Percentiles rank a stretch among this genome's conserved stretches.
These are phyloP conservation scores for Bagarius yarrelli DNA, from an alignment of 2,113 vertebrate species.

Conservation along the genomic window DNA sequence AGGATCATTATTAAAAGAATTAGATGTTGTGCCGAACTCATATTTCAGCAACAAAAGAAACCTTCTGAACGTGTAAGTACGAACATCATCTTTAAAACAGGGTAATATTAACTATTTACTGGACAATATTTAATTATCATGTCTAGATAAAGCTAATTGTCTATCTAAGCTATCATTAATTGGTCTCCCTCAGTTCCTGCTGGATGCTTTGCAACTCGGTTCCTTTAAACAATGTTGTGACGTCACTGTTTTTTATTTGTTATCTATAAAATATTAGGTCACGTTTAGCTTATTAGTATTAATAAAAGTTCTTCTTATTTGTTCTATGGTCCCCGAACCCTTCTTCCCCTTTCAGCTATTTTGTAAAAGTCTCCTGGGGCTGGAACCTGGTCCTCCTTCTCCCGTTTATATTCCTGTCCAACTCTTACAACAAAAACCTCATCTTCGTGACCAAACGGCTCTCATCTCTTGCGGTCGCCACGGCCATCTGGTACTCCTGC, in stretches of 20 bases:
- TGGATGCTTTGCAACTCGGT: too few species aligned
- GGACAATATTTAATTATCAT: too few species aligned
- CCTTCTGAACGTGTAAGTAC: conserved; percentile 84
- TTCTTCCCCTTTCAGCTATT: conserved; percentile 77
- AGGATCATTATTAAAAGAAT: conserved; percentile 79
- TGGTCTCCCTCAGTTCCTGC: too few species aligned
- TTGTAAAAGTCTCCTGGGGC: conserved; percentile 93
- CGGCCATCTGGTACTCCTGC: conserved; percentile 81
- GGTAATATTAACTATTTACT: too few species aligned
- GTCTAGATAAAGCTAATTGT: not conserved
- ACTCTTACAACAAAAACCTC: conserved; percentile 62
- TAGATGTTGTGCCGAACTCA: conserved; percentile 74
- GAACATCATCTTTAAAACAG: not conserved
- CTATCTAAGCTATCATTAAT: too few species aligned
- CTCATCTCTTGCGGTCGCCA: conserved; percentile 78
- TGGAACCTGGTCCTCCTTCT: conserved; percentile 89
- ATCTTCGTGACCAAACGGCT: conserved; percentile 72
- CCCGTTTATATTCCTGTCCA: conserved; percentile 85
- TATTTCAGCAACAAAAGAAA: conserved; percentile 86
- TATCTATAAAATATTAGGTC: not conserved
- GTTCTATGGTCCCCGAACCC: not conserved
- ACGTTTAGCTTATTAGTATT: conserved; percentile 13
- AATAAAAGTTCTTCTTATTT: not conserved
- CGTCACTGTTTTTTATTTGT: too few species aligned
- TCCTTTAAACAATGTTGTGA: too few species aligned